A percentile compares a stretch with the other conserved stretches of the same genome.
These are phyloP conservation scores for Clarias batrachus DNA, from an alignment of 2,113 vertebrate species.

Conservation along the genomic window DNA sequence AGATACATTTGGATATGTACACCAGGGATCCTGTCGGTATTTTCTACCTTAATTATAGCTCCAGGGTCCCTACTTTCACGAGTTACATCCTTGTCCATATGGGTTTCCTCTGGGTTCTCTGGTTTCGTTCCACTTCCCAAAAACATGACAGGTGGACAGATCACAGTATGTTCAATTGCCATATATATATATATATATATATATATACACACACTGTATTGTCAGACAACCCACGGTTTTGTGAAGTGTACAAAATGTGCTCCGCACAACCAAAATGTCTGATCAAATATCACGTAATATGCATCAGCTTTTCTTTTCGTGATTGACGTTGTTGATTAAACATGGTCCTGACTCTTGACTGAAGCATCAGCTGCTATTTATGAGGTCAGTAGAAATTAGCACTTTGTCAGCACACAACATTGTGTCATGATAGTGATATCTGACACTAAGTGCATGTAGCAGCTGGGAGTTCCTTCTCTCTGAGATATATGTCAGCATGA, in stretches of 20 bases:
- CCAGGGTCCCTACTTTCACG: neutral
- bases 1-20: neutral
- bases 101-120: neutral
- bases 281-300: neutral
- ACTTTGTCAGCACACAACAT: conserved; percentile 43
- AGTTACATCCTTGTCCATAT: neutral
- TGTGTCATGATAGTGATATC: conserved; percentile 39
- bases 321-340: conserved; percentile 23
- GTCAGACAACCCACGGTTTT: neutral
- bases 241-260: neutral
- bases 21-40: neutral
- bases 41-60: neutral
- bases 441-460: conserved; percentile 39
- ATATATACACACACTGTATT: too few species aligned
- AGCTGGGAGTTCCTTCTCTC: conserved; percentile 39
- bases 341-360: conserved; percentile 44
- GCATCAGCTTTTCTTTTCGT: neutral
- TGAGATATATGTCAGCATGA: neutral
- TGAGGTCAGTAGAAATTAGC: conserved; percentile 46
- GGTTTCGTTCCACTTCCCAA: neutral
- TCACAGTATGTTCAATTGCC: too few species aligned
- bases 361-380: conserved; percentile 40
- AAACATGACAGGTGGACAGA: neutral
- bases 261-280: neutral
- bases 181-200: too few species aligned